Evolutionary conservation across 2,797 vertebrate species (phyloP).

Genomic region (Darevskia mixta): DNA sequence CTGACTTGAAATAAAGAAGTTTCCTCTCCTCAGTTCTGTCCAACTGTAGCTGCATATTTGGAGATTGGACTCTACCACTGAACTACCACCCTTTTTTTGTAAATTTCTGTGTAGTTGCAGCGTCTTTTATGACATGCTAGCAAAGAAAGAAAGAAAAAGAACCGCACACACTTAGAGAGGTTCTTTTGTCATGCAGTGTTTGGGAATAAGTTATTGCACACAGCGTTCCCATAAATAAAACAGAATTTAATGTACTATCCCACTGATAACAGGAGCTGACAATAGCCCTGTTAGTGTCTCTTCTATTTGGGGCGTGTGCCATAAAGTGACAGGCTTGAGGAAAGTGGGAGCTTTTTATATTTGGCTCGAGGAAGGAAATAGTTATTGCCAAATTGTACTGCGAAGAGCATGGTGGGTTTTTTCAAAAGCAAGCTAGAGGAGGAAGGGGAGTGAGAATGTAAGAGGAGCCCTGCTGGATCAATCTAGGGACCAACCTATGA

Average conservation of each 20-base stretch:
- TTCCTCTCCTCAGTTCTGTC: no score
- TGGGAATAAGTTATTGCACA: background rate
- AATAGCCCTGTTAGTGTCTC: background rate
- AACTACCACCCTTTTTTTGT: background rate
- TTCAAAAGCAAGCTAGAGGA: background rate
- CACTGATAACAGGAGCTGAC: background rate
- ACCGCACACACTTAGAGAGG: no score
- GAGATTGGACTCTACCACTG: background rate
- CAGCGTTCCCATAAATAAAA: constrained; percentile 5
- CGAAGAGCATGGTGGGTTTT: background rate
- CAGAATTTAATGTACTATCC: background rate
- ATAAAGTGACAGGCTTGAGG: background rate
- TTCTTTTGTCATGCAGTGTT: background rate
- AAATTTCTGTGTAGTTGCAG: background rate
- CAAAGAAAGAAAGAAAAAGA: background rate
- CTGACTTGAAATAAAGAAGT: no score
- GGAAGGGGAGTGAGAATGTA: background rate
- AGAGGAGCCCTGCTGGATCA: background rate
- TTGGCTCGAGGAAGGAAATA: background rate
- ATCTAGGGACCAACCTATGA: no score
- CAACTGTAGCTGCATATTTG: no score
- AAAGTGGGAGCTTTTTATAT: background rate
- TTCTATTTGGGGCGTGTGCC: background rate
- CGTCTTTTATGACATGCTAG: background rate
- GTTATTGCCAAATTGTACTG: background rate